Conservation (phyloP, 2,113 vertebrate species). For the Electrona antarctica region DNA sequence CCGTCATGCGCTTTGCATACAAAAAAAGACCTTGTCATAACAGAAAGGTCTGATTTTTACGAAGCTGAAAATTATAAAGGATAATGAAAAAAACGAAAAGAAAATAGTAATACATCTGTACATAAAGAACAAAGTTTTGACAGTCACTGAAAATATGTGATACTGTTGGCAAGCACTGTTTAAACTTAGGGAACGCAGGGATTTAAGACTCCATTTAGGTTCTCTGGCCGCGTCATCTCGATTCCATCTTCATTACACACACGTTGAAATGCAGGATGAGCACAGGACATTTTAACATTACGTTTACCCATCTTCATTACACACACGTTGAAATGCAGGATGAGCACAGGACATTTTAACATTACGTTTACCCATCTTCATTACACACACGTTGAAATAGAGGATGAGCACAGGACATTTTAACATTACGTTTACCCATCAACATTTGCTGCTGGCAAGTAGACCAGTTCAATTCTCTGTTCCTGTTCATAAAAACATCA, state of each 20-base stretch:
- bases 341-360: too few species aligned
- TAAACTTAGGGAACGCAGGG: background rate
- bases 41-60: background rate
- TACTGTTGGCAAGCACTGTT: constrained; percentile 31
- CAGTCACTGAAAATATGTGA: constrained; percentile 45
- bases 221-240: constrained; percentile 38
- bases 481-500: too few species aligned
- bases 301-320: constrained; percentile 26
- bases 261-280: too few species aligned
- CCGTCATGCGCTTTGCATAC: background rate
- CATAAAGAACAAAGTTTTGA: constrained; percentile 24
- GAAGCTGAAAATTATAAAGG: background rate
- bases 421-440: too few species aligned
- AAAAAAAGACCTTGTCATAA: background rate
- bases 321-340: constrained; percentile 1
- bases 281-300: too few species aligned
- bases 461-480: too few species aligned
- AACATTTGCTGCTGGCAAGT: too few species aligned
- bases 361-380: constrained; percentile 34
- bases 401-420: too few species aligned
- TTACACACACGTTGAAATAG: constrained; percentile 21
- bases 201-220: background rate
- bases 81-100: constrained; percentile 7
- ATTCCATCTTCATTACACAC: constrained; percentile 47
- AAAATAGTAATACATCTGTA: constrained; percentile 10